phyloP scores from a whole-genome alignment of 2,797 vertebrate species.

The Astyanax mexicanus region DNA sequence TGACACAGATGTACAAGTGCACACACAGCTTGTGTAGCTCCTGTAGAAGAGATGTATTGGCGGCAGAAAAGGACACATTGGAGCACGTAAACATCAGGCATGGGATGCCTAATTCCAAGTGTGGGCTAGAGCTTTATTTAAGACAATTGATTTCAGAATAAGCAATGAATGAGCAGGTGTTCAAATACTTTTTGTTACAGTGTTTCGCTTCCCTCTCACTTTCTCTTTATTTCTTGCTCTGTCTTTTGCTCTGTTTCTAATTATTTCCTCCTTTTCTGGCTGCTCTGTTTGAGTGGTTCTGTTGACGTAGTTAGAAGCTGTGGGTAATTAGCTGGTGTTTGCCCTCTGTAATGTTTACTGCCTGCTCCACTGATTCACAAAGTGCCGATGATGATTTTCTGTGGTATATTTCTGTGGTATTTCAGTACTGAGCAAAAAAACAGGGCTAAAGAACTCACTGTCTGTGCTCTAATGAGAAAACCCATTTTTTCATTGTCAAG shows the following conservation, averaged over 20 bases:
- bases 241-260: background rate
- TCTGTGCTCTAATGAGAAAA: conserved; percentile 71
- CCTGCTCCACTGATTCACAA: conserved; percentile 80
- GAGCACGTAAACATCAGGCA: too few species aligned
- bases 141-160: too few species aligned
- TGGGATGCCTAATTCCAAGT: too few species aligned
- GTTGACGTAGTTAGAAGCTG: conserved; percentile 78
- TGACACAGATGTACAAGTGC: too few species aligned
- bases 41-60: too few species aligned
- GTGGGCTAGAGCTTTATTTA: too few species aligned
- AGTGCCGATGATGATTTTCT: conserved; percentile 80
- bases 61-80: too few species aligned
- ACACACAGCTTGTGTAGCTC: too few species aligned
- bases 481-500: conserved; percentile 66
- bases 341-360: conserved; percentile 74
- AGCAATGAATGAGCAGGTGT: too few species aligned
- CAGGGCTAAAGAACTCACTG: conserved; percentile 56
- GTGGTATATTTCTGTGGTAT: conserved; percentile 70
- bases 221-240: conserved; percentile 1
- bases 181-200: too few species aligned
- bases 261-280: background rate
- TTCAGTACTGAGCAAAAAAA: conserved; percentile 68
- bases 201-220: background rate
- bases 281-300: conserved; percentile 50
- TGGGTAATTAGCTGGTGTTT: conserved; percentile 59